phyloP scores from a whole-genome alignment of 2,113 vertebrate species.

The Dinomys branickii region DNA sequence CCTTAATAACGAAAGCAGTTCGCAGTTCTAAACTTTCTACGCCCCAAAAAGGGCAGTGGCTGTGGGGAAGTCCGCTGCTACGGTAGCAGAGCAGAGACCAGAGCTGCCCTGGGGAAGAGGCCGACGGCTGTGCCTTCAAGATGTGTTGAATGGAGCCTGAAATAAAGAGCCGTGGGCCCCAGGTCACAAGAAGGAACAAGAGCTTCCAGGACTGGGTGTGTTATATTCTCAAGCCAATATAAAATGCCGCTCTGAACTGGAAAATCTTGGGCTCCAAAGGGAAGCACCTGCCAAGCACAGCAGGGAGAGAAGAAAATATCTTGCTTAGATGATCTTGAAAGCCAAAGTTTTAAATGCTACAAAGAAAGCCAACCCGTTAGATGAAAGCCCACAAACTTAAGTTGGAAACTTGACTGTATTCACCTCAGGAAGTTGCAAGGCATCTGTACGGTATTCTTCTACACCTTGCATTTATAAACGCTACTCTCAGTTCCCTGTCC shows the following conservation, averaged over 20 bases:
- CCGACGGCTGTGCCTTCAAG: not conserved
- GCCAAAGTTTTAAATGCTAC: not conserved
- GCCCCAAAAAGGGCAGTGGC: not conserved
- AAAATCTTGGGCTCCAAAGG: not conserved
- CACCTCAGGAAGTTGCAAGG: not conserved
- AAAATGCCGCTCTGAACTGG: not conserved
- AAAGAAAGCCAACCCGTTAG: not conserved
- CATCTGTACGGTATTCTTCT: not conserved
- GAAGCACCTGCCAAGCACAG: not conserved
- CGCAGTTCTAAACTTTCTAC: not conserved
- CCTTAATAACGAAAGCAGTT: not conserved
- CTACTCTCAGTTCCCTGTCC: not conserved
- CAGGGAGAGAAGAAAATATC: not conserved
- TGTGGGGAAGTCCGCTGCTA: not conserved
- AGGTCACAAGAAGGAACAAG: constrained; percentile 38
- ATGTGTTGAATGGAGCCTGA: not conserved
- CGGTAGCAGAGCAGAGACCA: not conserved
- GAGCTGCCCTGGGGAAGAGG: too few relatives aligned
- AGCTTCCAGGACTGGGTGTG: not conserved
- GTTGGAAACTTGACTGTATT: not conserved
- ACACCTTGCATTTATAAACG: not conserved
- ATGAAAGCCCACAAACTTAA: not conserved
- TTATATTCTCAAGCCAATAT: not conserved
- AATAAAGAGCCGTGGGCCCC: not conserved
- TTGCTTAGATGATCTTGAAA: not conserved